Conservation (phyloP, 1,140 invertebrate species). For the Propsilocerus akamusi region DNA sequence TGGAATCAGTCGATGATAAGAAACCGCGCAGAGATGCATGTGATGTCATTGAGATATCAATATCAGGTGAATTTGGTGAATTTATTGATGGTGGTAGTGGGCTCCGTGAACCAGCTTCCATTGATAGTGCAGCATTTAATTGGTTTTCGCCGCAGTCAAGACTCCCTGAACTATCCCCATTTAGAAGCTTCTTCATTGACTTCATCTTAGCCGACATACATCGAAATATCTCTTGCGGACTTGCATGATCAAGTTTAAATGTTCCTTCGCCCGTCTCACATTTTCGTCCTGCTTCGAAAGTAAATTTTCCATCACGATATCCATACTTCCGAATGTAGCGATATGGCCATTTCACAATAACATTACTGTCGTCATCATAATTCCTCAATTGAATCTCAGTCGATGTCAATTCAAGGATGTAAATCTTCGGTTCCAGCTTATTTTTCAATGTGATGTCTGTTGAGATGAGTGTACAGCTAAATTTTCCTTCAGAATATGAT, state of each 20-base stretch:
- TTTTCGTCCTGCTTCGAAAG: slow-evolving; percentile 78
- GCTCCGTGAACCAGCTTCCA: slow-evolving; percentile 57
- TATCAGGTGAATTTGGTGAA: slow-evolving; percentile 27
- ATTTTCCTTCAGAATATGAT: slow-evolving; percentile 52
- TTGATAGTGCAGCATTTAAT: slow-evolving; percentile 45
- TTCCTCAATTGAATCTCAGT: slow-evolving; percentile 53
- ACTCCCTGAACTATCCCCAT: slow-evolving; percentile 38
- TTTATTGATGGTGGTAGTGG: slow-evolving; percentile 35
- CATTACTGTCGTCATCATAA: slow-evolving; percentile 32
- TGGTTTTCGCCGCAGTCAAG: slow-evolving; percentile 54
- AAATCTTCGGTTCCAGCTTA: slow-evolving; percentile 45
- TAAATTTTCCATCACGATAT: slow-evolving; percentile 61
- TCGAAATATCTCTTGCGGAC: slow-evolving; percentile 60
- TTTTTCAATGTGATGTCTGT: slow-evolving; percentile 61
- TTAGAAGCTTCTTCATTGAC: slow-evolving; percentile 61
- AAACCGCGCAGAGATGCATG: slow-evolving; percentile 16
- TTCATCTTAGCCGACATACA: slow-evolving; percentile 65
- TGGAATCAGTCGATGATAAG: slow-evolving; percentile 18
- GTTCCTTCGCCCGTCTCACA: slow-evolving; percentile 70
- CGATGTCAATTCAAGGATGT: slow-evolving; percentile 50
- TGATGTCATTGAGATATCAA: slow-evolving; percentile 13
- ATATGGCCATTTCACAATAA: slow-evolving; percentile 72
- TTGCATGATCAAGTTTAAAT: slow-evolving; percentile 58
- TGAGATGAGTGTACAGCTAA: slow-evolving; percentile 53
- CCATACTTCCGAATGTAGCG: slow-evolving; percentile 69